Base-by-base conservation (phyloP, 2,888 invertebrate species). In the Syrista parreyssii region DNA sequence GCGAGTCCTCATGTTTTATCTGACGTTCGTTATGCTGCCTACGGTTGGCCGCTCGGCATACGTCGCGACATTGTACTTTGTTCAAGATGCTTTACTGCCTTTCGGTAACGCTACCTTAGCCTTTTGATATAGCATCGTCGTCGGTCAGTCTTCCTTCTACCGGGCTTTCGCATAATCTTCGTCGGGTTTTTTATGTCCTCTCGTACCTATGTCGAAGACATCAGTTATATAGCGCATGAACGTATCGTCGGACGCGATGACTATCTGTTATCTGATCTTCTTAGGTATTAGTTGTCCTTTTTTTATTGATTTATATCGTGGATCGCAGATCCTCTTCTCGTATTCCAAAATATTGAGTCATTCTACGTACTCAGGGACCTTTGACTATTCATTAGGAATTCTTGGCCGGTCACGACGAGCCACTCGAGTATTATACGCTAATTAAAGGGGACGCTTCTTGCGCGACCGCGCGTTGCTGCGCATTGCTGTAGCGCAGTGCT, bases 1-100 rank as follows among this genome's bases (percentile, higher is more conserved):
- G 76, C 81, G 84, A 84, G 79, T 83, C 83, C 86, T 86, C 88
- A 84, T 88, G 88, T 88, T 89, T 88, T 87, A 87, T 87, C 88
- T 83, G 85, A 87, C 87, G 85, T 89, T 89, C 89, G 88, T 89
- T 89, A 89, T 84, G 86, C 86, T 81, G 83, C 75, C 81, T 75
- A 74, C 81, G 75, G 55, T 55, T 55, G 74, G 69, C 74, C 74
- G 32, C 75, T 75, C 69, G 31, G 33, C 69, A 55, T 68, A 15
- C 68, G 76, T 79, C 79, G 79, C 80, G 82, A 83, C 83, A 77
- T 79, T 80, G 82, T 82, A 82, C 81, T 83, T 83, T 79, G 83
- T 82, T 82, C 81, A 80, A 80, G 83, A 88, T 88, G 84, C 85
- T 88, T 88, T 88, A 87, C 88, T 87, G 84, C 84, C 84, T 78